Evolutionary conservation across 2,113 vertebrate genomes (phyloP), one percentile per base, ranked within the genome.

Genomic region (Poeciliopsis occidentalis): DNA sequence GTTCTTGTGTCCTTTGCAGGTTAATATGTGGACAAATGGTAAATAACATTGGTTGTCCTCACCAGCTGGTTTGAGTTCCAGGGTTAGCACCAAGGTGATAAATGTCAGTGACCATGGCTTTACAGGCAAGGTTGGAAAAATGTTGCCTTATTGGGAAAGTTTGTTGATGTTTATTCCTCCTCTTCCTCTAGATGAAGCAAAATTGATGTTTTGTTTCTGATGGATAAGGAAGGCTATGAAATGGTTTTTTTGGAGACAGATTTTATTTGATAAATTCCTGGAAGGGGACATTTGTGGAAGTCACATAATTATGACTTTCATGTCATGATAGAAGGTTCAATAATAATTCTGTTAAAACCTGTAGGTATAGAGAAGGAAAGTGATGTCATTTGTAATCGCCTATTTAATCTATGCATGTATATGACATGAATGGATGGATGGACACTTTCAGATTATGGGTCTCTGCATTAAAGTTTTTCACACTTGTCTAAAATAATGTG

Each of bases 1-100:
- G 79, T 78, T 84, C 77, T 63, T 51, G 34, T 64, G 81, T 70
- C 76, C 47, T 75, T 86, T 73, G 64, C 81, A 83, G 78, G 68
- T 75, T 77, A 75, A 79, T 82, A 79, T 79, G 67, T 31, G 70
- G 80, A 82, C 89, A 92, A 92, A 92, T 90, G 89, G 88, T 64
- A 27, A 1, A 47, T 27, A n/a, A 88, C 57, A 77, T 71, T 74
- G 30, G 70, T 54, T 64, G 4, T 79, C 79, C 39, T 65, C 62
- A 51, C 37, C 89, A 87, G 51, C 76, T 90, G 87, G 82, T 63
- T 31, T 57, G 26, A 26, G 69, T 39, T n/a, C 24, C 51, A 41
- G 64, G 27, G 32, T 64, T 65, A 73, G 41, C 8, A 31, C 7
- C 0, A 1, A 54, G 13, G 60, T 31, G 76, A 24, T 51, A 72